Conservation (phyloP, 2,888 invertebrate species). For the Dasypolia templi region DNA sequence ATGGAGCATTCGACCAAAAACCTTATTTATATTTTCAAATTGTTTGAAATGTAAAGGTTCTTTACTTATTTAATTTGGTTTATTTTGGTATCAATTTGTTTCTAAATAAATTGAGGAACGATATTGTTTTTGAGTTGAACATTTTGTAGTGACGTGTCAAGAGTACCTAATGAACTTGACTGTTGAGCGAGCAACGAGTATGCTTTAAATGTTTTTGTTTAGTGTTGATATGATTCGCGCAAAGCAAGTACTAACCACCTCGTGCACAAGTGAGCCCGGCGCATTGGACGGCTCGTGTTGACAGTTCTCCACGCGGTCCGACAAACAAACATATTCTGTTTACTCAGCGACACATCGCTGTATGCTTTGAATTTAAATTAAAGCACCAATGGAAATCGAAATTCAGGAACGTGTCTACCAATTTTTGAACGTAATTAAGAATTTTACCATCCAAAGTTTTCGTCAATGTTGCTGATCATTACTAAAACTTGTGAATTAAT, state of each 20-base stretch:
- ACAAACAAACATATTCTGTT: slow-evolving; percentile 85
- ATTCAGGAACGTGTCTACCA: slow-evolving; percentile 75
- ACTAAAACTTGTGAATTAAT: slow-evolving; percentile 16
- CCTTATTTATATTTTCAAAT: slow-evolving; percentile 55
- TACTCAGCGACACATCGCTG: slow-evolving; percentile 85
- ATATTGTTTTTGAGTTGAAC: slow-evolving; percentile 47
- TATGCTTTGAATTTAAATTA: slow-evolving; percentile 87
- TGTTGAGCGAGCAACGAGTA: slow-evolving; percentile 16
- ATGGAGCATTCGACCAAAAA: slow-evolving; percentile 50
- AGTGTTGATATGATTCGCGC: slow-evolving; percentile 52
- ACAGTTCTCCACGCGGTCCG: slow-evolving; percentile 77
- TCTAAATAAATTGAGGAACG: slow-evolving; percentile 38
- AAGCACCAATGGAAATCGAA: slow-evolving; percentile 81
- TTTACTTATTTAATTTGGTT: slow-evolving; percentile 46
- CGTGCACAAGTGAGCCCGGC: slow-evolving; percentile 68
- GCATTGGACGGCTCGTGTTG: slow-evolving; percentile 75
- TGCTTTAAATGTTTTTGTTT: slow-evolving; percentile 47
- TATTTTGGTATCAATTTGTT: slow-evolving; percentile 53
- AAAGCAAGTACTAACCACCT: slow-evolving; percentile 55
- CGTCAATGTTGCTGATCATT: slow-evolving; percentile 25
- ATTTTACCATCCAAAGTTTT: slow-evolving; percentile 46
- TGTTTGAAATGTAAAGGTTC: slow-evolving; percentile 56
- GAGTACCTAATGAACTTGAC: slow-evolving; percentile 26
- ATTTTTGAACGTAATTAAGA: slow-evolving; percentile 75
- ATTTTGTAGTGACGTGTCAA: slow-evolving; percentile 32